These are phyloP conservation scores for Halcyon badia DNA, from an alignment of 2,797 vertebrate species.

Conservation along the genomic window DNA sequence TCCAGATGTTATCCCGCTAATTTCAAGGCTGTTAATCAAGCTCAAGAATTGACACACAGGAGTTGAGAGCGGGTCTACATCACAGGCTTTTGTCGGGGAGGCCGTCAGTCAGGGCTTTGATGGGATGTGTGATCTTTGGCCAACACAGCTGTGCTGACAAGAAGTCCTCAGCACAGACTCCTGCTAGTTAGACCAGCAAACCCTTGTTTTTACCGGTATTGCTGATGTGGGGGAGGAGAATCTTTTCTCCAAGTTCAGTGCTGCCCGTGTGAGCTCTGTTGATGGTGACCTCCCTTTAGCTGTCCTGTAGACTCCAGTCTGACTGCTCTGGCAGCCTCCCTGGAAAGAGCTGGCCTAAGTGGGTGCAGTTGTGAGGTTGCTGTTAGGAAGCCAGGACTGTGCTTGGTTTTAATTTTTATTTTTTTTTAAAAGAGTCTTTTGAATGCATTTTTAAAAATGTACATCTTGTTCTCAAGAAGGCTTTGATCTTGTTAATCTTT, in stretches of 20 bases:
- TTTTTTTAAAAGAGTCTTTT: background rate
- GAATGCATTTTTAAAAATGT: background rate
- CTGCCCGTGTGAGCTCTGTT: background rate
- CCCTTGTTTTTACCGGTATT: background rate
- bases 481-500: conserved; percentile 73
- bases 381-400: background rate
- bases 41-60: background rate
- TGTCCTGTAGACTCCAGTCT: background rate
- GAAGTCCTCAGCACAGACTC: background rate
- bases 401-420: background rate
- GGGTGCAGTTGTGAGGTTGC: background rate
- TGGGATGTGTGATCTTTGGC: conserved; percentile 53
- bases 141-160: conserved; percentile 61
- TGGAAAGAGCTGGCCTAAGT: background rate
- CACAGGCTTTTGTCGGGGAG: background rate
- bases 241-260: background rate
- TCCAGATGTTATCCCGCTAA: conserved; percentile 16
- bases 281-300: background rate
- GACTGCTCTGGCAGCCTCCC: background rate
- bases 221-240: background rate
- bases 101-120: conserved; percentile 31
- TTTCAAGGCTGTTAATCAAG: conserved; percentile 28
- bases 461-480: conserved; percentile 39
- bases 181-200: background rate
- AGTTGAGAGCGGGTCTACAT: background rate